phyloP scores from a whole-genome alignment of 2,113 vertebrate genomes.

The Rhabdomys dilectus region DNA sequence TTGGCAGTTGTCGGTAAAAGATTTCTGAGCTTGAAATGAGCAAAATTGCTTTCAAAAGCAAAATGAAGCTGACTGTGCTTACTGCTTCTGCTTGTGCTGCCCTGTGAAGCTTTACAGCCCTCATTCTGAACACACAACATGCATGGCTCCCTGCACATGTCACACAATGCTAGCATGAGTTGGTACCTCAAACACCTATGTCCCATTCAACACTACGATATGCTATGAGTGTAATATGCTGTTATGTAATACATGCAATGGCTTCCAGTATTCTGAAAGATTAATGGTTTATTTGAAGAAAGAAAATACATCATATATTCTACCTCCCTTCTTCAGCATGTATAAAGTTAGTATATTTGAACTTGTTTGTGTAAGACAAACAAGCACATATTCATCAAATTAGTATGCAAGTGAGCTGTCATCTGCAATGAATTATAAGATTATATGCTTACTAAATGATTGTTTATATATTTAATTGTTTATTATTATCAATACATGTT shows the following conservation, averaged over 20 bases:
- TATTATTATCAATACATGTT: neutral
- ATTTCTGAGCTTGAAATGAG: neutral
- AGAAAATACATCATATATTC: neutral
- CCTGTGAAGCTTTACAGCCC: neutral
- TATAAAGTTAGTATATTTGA: neutral
- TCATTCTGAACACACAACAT: neutral
- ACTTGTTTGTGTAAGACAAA: neutral
- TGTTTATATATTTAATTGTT: neutral
- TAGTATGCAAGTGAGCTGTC: neutral
- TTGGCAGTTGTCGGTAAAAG: neutral
- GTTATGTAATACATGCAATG: neutral
- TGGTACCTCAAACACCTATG: neutral
- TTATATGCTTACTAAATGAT: neutral
- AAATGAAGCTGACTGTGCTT: neutral
- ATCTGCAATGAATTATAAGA: neutral
- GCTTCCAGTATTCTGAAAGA: neutral
- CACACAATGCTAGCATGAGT: neutral
- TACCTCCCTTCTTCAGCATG: neutral
- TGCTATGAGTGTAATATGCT: neutral
- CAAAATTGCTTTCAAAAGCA: neutral
- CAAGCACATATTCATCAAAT: neutral
- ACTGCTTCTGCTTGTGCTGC: no score
- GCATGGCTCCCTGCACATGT: neutral
- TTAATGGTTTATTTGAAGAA: neutral
- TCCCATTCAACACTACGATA: neutral